phyloP scores from a whole-genome alignment of 30 jellyfish, hydroid and myxozoan species.

The Catostylus mosaicus region DNA sequence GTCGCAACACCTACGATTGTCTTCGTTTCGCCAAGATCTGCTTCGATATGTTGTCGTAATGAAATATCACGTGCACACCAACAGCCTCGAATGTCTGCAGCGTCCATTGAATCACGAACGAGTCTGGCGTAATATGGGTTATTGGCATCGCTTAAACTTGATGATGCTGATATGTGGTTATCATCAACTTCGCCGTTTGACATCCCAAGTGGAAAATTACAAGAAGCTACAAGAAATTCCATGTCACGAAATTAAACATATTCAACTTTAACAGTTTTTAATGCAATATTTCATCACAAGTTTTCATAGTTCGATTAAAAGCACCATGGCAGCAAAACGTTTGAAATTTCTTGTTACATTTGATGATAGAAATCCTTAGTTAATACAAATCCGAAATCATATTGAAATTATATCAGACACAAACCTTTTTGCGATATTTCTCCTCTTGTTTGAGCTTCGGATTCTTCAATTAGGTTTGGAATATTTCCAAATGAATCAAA shows the following conservation, averaged over 20 bases:
- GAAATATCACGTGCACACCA: constrained; percentile 99
- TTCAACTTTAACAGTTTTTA: too few relatives aligned
- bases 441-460: constrained; percentile 93
- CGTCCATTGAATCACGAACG: constrained; percentile 94
- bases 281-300: too few relatives aligned
- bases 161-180: constrained; percentile 88
- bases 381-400: not conserved
- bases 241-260: too few relatives aligned
- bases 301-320: too few relatives aligned
- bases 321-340: too few relatives aligned
- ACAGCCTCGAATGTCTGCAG: constrained; percentile 90
- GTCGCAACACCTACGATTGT: constrained; percentile 83
- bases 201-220: constrained; percentile 96
- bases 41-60: constrained; percentile 91
- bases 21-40: constrained; percentile 97
- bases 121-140: constrained; percentile 90
- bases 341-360: too few relatives aligned
- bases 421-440: constrained; percentile 89
- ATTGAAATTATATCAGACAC: not conserved
- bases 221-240: constrained; percentile 57
- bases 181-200: constrained; percentile 99
- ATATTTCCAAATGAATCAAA: constrained; percentile 91
- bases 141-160: constrained; percentile 71
- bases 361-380: too few relatives aligned
- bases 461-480: constrained; percentile 85